phyloP scores from a whole-genome alignment of 2,888 invertebrate genomes.

The Leptinotarsa juncta region DNA sequence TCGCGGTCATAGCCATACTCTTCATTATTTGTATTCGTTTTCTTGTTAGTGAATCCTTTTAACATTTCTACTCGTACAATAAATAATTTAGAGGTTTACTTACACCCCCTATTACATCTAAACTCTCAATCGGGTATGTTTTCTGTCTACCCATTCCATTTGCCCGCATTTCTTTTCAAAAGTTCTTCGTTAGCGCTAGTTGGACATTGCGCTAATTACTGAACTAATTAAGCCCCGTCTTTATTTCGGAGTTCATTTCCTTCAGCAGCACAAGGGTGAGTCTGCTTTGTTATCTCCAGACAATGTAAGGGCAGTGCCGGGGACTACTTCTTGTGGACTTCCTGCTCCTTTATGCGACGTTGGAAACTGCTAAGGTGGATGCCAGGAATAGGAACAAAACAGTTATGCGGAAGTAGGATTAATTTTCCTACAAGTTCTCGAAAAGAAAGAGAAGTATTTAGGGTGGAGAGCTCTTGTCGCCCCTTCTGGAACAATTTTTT shows the following conservation, averaged over 20 bases:
- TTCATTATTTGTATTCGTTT: no score
- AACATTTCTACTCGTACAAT: no score
- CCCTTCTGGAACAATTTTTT: no score
- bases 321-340: conserved; percentile 16
- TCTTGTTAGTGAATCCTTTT: no score
- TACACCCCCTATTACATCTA: neutral
- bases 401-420: neutral
- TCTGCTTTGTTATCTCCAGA: conserved; percentile 7
- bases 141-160: neutral
- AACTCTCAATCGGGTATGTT: neutral
- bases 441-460: neutral
- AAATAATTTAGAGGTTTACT: neutral
- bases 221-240: conserved; percentile 12
- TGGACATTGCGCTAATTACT: conserved; percentile 2
- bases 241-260: conserved; percentile 12
- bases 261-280: conserved; percentile 2
- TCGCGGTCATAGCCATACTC: no score
- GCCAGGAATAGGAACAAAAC: neutral
- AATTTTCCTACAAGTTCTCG: neutral
- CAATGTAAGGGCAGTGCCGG: conserved; percentile 14
- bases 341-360: conserved; percentile 2
- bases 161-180: neutral
- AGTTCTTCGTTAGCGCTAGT: neutral
- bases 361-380: neutral
- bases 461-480: no score